Evolutionary conservation across 2,113 vertebrate species (phyloP).

Genomic region (Carassius auratus): DNA sequence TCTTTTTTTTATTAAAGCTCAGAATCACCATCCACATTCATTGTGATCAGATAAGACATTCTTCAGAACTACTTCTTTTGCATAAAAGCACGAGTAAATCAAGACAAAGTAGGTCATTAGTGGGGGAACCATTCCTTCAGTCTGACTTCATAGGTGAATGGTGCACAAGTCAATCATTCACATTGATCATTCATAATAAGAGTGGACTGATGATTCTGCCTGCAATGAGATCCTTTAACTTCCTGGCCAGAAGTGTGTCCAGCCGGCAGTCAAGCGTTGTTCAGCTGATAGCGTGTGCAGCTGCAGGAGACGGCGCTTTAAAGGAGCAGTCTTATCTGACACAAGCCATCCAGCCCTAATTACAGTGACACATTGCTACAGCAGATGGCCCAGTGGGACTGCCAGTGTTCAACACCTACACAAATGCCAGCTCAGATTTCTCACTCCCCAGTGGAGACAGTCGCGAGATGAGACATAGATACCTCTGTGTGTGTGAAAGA

Average conservation of each 20-base stretch:
- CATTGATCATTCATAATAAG: background rate
- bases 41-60: no score
- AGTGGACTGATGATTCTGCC: background rate
- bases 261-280: background rate
- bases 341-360: constrained; percentile 28
- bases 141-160: no score
- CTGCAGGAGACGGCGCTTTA: constrained; percentile 21
- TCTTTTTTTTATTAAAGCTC: no score
- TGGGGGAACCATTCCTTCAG: background rate
- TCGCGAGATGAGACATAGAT: background rate
- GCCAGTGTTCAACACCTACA: constrained; percentile 5
- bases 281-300: background rate
- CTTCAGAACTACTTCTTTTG: background rate
- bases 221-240: no score
- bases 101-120: background rate
- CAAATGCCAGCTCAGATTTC: background rate
- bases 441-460: constrained; percentile 17
- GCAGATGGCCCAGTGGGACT: constrained; percentile 31
- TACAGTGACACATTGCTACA: constrained; percentile 29
- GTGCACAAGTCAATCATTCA: no score
- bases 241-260: background rate
- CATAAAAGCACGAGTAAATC: background rate
- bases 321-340: constrained; percentile 32
- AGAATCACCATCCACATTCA: no score
- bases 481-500: background rate